Evolutionary conservation across 2,888 invertebrate genomes (phyloP), one percentile per base, ranked within the genome.

Genomic region (Sminthurinus aureus): DNA sequence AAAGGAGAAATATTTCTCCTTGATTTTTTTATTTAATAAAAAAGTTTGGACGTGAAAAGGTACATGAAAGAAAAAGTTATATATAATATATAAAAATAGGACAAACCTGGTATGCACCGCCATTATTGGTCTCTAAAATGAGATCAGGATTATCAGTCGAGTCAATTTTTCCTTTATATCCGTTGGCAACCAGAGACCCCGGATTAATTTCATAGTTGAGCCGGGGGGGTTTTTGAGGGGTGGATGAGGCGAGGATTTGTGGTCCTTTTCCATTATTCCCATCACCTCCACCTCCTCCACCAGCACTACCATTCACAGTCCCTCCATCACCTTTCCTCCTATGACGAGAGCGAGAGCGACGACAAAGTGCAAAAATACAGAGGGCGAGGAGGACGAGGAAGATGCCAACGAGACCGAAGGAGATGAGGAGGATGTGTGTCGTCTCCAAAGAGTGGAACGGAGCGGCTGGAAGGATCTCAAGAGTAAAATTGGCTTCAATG

Each of bases 401-500:
- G 75, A 89, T 86, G 67, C 87, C 85, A 75, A 89, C 84, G 74
- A 89, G 86, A 24, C 89, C 89, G 22, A 89, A 85, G 74, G 88
- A 87, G 82, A 96, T 91, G 69, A 96, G 96, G 26, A 95, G 95
- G 88, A 96, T 96, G 90, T 96, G 96, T 12, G 96, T 95, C 52
- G 89, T 86, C 66, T 89, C 96, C 84, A 96, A 91, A 0, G 95
- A 94, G 24, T 87, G 87, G 84, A 87, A 88, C 2, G 94, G 94
- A 92, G 96, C 94, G 79, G 96, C 95, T 91, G 95, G 93, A 80
- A 94, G 93, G 81, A 97, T 95, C 89, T 95, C 94, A 69, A 97
- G 92, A 66, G 96, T 96, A 89, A 96, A 96, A 91, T 97, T 97
- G 18, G 96, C 95, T 91, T 96, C 96, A 58, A 95, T 94, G 89